Evolutionary conservation across 2,113 vertebrate genomes (phyloP), one percentile per base, ranked within the genome.

Genomic region (Oncorhynchus tshawytscha): DNA sequence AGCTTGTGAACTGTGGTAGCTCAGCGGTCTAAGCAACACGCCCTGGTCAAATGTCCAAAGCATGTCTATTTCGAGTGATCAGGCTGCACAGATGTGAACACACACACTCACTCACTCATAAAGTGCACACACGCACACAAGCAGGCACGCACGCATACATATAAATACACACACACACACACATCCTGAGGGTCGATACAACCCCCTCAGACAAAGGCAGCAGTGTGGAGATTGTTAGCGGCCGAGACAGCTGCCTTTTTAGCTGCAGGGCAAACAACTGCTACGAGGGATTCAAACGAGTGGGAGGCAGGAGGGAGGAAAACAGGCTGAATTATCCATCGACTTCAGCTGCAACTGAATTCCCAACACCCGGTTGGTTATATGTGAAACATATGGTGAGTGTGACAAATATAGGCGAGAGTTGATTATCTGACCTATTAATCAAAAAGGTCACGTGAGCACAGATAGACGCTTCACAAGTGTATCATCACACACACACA

Each of bases 61-160:
- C 2, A 39, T 39, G 34, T 2, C 8, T 9, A 2, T 8, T 39
- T 39, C 39, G 7, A 9, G 39, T 39, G 2, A 9, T 39, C 39
- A 9, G 39, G 8, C 8, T 39, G 39, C 39, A 39, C 39, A 39
- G 2, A 71, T 74, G 65, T 69, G 81, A 80, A 78, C 82, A 78
- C 81, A 64, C 20, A 22, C 51, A 18, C 15, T 0, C 51, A 54
- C 15, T 0, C 51, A 57, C 51, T 1, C 13, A 57, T 82, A 78
- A 45, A 82, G 3, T 18, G 16, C 9, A 76, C 31, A 49, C 66
- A 49, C 45, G 7, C 20, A 64, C 60, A 64, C 60, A 22, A 24
- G 5, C 60, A 64, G 0, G 6, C 60, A 64, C 8, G 2, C 5
- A 22, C n/a, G 7, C 60, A 64, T 9, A 25, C 60, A 25, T 1